Evolutionary conservation across 2,888 invertebrate genomes (phyloP), one percentile per base, ranked within the genome.

Genomic region (Tachina lurida): DNA sequence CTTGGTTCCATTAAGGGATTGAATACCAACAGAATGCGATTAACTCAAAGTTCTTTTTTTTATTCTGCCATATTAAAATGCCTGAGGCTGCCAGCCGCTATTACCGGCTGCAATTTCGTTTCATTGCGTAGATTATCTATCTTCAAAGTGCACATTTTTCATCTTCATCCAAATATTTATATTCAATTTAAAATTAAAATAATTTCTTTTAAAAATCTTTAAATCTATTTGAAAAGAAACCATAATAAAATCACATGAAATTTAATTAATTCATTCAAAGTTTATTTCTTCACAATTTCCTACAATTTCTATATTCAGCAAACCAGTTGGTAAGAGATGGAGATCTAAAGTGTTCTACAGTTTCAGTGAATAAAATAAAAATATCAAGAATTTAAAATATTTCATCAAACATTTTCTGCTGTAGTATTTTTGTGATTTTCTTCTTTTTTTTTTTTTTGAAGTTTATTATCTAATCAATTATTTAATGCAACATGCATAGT

Each of bases 401-500:
- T 58, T 60, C 60, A 22, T 13, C 7, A 5, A 31, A 1, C 31
- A 31, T 31, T 31, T 31, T 31, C 31, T 31, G 31, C 31, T 31
- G 7, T 2, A 31, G 31, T 31, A 31, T 31, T 31, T 31, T 31
- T 7, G 31, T 31, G 31, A 10, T 43, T 63, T 45, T 41, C 39
- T 17, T 13, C 19, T 56, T 13, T n/a, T 73, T 31, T 12, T 39
- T 49, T 31, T 52, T 15, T 52, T 47, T 62, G 0, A 13, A n/a
- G 13, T 78, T 62, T 62, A 52, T 70, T 65, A 13, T 65, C 22
- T 63, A 45, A 45, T 73, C 63, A 76, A 70, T 76, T 52, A 58
- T 84, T 75, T 47, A 70, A 17, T 65, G 39, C 31, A 65, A 56
- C 39, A 47, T 71, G 19, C 39, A 47, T 12, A 39, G n/a, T 67